A percentile compares a stretch with the other conserved stretches of the same genome.
phyloP scores from a whole-genome alignment of 2,888 invertebrate genomes.

The Lithophane leautieri region DNA sequence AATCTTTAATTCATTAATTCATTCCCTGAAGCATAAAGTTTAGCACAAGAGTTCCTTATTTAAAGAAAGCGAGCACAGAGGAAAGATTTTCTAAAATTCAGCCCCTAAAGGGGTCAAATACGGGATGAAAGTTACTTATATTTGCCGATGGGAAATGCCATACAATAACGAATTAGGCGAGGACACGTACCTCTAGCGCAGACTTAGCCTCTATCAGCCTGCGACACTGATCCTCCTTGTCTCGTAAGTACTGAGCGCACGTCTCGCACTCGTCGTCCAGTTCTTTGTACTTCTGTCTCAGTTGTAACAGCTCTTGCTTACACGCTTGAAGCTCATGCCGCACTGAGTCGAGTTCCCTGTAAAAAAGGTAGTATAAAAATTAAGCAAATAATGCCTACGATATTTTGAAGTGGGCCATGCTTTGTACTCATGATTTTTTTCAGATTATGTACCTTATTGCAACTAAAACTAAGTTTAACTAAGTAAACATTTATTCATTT shows the following conservation, averaged over 20 bases:
- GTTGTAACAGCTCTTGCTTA: conserved; percentile 76
- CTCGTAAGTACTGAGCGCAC: conserved; percentile 80
- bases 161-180: not conserved
- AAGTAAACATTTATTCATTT: not conserved
- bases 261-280: conserved; percentile 87
- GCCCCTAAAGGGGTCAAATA: no score
- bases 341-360: conserved; percentile 82
- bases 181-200: conserved; percentile 75
- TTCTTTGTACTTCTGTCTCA: conserved; percentile 81
- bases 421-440: not conserved
- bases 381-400: not conserved
- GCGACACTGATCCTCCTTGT: conserved; percentile 79
- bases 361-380: no score
- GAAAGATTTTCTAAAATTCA: no score
- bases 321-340: conserved; percentile 76
- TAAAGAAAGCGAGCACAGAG: no score
- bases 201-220: conserved; percentile 77
- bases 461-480: not conserved
- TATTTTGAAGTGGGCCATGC: not conserved
- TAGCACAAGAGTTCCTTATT: no score
- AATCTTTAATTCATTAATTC: no score
- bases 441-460: not conserved
- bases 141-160: no score
- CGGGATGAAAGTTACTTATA: no score
- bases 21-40: no score